Percentiles rank a stretch among this genome's conserved stretches.
These are phyloP conservation scores for Lasioglossum zephyrum DNA, from an alignment of 2,888 invertebrate species.

Conservation along the genomic window DNA sequence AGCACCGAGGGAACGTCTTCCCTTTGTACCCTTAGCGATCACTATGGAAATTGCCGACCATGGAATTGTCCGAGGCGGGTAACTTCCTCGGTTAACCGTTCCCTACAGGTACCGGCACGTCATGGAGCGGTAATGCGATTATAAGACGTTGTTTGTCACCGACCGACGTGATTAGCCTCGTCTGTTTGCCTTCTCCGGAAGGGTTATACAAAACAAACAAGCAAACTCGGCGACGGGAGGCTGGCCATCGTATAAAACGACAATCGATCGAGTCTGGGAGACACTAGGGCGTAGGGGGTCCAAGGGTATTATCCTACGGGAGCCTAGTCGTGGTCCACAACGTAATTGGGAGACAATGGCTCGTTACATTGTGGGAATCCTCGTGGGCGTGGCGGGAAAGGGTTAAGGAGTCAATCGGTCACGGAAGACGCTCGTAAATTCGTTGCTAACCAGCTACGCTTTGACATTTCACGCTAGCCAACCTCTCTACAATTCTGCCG, in stretches of 20 bases:
- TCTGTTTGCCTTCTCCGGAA: slow-evolving; percentile 41
- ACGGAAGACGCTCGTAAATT: slow-evolving; percentile 55
- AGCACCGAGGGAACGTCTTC: background rate
- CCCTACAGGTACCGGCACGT: slow-evolving; percentile 19
- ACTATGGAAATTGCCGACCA: background rate
- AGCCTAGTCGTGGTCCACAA: background rate
- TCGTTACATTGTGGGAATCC: slow-evolving; percentile 75
- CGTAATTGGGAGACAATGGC: slow-evolving; percentile 70
- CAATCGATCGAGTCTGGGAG: background rate
- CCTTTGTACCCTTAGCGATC: background rate
- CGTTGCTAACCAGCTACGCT: slow-evolving; percentile 7
- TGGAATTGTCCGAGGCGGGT: background rate
- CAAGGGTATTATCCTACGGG: background rate
- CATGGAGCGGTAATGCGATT: slow-evolving; percentile 50
- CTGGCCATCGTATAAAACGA: background rate
- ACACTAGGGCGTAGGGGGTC: background rate
- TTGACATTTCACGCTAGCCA: slow-evolving; percentile 19
- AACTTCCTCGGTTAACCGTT: background rate
- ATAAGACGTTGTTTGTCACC: slow-evolving; percentile 32
- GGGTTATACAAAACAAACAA: slow-evolving; percentile 58
- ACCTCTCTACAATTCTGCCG: background rate
- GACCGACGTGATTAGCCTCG: slow-evolving; percentile 43
- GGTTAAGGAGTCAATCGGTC: slow-evolving; percentile 68
- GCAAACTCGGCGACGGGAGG: background rate
- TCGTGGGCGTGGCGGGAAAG: slow-evolving; percentile 55